Conservation (phyloP, 2,113 vertebrate species). For the Psophia crepitans region DNA sequence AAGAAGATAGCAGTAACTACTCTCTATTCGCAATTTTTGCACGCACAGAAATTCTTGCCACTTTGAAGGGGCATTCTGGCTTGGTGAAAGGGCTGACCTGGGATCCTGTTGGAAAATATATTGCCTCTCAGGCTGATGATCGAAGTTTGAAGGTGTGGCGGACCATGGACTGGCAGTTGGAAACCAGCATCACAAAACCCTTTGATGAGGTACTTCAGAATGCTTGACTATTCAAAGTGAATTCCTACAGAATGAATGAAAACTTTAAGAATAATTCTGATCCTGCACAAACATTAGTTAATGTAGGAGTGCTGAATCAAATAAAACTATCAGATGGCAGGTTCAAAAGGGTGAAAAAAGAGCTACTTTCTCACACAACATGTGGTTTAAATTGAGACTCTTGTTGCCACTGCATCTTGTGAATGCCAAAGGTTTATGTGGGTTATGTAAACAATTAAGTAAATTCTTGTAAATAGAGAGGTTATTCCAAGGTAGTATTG, state of each 20-base stretch:
- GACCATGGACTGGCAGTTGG: constrained; percentile 96
- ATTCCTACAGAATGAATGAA: neutral
- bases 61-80: constrained; percentile 92
- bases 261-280: neutral
- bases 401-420: neutral
- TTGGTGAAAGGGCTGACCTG: constrained; percentile 96
- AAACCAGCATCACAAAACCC: constrained; percentile 96
- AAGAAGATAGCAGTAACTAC: neutral
- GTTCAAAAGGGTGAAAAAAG: neutral
- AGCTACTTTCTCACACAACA: neutral
- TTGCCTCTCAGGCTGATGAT: constrained; percentile 97
- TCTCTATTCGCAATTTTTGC: neutral
- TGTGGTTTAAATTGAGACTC: neutral
- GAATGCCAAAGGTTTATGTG: neutral
- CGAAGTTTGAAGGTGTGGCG: constrained; percentile 95
- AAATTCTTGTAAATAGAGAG: neutral
- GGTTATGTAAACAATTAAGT: neutral
- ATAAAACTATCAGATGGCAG: neutral
- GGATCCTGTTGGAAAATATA: constrained; percentile 98
- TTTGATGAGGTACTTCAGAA: constrained; percentile 86
- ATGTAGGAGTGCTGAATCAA: neutral
- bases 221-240: neutral
- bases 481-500: neutral
- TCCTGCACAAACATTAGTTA: neutral
- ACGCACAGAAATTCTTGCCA: constrained; percentile 87